Base-by-base conservation (phyloP, 2,113 vertebrate genomes). In the Passerina amoena region DNA sequence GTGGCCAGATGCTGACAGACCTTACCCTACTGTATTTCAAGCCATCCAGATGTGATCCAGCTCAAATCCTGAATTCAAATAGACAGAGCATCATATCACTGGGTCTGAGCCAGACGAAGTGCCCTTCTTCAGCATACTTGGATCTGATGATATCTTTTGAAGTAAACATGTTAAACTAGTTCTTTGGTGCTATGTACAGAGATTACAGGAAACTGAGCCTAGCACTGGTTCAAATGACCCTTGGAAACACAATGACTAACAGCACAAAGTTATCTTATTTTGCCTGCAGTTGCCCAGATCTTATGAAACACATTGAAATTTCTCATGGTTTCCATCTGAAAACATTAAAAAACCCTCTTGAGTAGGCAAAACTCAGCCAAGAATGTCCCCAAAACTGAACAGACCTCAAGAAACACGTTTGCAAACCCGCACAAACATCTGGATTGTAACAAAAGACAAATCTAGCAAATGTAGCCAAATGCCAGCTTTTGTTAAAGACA, bases 231-330 rank as follows among this genome's bases (percentile, higher is more conserved):
- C 51, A 93, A 88, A 68, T 56, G 64, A 71, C 68, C 68, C 38
- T 53, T 78, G 24, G 60, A 95, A 93, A 80, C 31, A 66, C 35
- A 70, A 76, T 53, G 44, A 51, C 31, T 68, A 91, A 81, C 44
- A 68, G 51, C 0, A 1, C 19, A 53, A 90, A 91, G 42, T 89
- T 85, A 83, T 92, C 84, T 85, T 80, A 64, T 80, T 96, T 93
- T 92, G 45, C 45, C 50, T 90, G 68, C 35, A 85, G 24, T 59
- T 90, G 79, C 48, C 31, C 65, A 94, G 64, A 64, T 90, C 69
- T 95, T 95, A 95, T 92, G 87, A 90, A 95, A 95, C 88, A 87
- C 75, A 54, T 50, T 65, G 60, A 95, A 82, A 66, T 83, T 94
- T 87, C 35, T 90, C 45, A 85, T 92, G 70, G n/a, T 88, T 95